Percentiles rank a stretch among this genome's conserved stretches.
Evolutionary conservation across 2,113 vertebrate species (phyloP).

Genomic region (Sapayoa aenigma): DNA sequence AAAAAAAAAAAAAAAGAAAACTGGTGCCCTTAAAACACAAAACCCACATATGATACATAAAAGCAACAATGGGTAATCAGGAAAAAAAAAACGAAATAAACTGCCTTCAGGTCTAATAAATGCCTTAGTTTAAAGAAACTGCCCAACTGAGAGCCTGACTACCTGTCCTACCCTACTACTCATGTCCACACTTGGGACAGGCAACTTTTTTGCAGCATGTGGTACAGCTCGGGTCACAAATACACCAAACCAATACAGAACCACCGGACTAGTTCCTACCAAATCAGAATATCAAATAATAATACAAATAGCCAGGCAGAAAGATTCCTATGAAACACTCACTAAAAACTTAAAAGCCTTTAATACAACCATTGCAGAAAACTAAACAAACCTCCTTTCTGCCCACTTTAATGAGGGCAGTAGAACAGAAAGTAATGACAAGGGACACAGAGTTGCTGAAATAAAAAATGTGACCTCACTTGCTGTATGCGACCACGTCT

Average conservation of each 20-base stretch:
- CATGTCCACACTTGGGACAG: not conserved
- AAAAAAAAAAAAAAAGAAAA: not conserved
- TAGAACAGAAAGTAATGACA: not conserved
- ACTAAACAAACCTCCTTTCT: not conserved
- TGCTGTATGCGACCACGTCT: not conserved
- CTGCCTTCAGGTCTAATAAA: not conserved
- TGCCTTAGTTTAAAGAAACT: not conserved
- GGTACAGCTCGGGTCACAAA: not conserved
- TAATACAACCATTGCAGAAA: not conserved
- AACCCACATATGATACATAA: not conserved
- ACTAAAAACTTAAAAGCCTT: not conserved
- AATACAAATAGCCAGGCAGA: not conserved
- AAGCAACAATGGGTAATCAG: not conserved
- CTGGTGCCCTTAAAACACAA: conserved; percentile 19
- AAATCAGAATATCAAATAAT: not conserved
- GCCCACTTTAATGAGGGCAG: not conserved
- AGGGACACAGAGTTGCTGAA: not conserved
- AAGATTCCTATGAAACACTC: not conserved
- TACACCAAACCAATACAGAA: not conserved
- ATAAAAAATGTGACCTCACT: not conserved
- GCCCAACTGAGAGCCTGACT: not conserved
- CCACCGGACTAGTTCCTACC: not conserved
- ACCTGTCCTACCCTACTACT: not conserved
- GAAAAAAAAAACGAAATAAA: not conserved
- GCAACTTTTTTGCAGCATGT: not conserved